Evolutionary conservation across 2,888 invertebrate genomes (phyloP), one percentile per base, ranked within the genome.

Genomic region (Clusia tigrina): DNA sequence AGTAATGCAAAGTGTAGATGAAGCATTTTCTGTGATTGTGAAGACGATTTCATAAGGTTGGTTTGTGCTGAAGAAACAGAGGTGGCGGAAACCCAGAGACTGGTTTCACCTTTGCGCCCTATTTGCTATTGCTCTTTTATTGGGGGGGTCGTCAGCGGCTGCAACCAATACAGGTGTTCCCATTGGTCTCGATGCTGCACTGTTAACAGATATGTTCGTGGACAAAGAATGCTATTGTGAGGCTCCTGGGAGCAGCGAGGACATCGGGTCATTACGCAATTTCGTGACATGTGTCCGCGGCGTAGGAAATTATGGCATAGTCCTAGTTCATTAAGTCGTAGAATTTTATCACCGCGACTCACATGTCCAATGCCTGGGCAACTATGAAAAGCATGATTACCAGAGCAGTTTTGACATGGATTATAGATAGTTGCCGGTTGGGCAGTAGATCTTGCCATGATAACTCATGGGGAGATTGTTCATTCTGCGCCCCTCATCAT

Each of bases 271-370:
- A 22, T 22, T 2, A 22, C 18, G 22, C 48, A 48, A 15, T 48
- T 48, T 48, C 48, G 48, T 22, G 48, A 48, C 5, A 18, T 48
- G 22, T 48, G 48, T 22, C 48, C 48, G 5, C 48, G 48, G 22
- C 48, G 48, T 20, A 48, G 48, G 22, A 18, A 48, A 48, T 48
- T 48, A 6, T 48, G 48, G 48, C 48, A 48, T 48, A 54, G 20
- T 2, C 54, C 42, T 2, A 60, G 37, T 22, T 52, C 55, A 2
- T 26, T 23, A 48, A 60, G 54, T n/a, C 60, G 18, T 51, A 54
- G 52, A 53, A 60, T 18, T 60, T 22, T 60, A 10, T 60, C 55
- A 25, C 55, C 55, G 9, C 55, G 42, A 25, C 26, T 25, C 54
- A 54, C 24, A 2, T 20, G 48, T 22, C 18, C 5, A 22, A 48